Evolutionary conservation across 2,888 invertebrate species (phyloP).

Genomic region (Tiliacea aurago): DNA sequence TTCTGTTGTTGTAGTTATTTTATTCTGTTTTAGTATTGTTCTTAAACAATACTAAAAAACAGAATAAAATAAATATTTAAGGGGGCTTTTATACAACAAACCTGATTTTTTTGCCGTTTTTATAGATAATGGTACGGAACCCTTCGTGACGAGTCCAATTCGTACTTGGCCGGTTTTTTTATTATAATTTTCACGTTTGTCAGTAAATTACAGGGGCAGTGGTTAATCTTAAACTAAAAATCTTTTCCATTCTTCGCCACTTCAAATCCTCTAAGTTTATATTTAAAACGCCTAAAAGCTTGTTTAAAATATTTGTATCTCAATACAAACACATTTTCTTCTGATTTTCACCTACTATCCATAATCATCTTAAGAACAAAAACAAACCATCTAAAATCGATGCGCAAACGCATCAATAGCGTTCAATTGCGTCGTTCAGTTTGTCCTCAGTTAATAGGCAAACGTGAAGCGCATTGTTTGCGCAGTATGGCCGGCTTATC

Average conservation of each 20-base stretch:
- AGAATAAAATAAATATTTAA: too few species aligned
- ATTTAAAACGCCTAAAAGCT: neutral
- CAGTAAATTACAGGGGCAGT: neutral
- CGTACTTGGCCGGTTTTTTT: too few species aligned
- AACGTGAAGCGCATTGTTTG: slow-evolving; percentile 54
- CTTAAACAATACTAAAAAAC: too few species aligned
- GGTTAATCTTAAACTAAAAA: neutral
- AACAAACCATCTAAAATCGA: slow-evolving; percentile 7
- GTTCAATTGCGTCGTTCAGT: slow-evolving; percentile 37
- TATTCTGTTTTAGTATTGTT: too few species aligned
- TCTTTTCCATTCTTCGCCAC: neutral
- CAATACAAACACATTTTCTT: neutral
- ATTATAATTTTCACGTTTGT: neutral
- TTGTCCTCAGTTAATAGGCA: slow-evolving; percentile 51
- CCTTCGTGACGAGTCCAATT: too few species aligned
- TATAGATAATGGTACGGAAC: too few species aligned
- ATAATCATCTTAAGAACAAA: slow-evolving; percentile 2
- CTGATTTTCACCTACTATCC: neutral
- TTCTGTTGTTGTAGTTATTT: too few species aligned
- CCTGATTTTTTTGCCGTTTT: too few species aligned
- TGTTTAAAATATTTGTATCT: neutral
- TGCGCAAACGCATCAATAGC: slow-evolving; percentile 32
- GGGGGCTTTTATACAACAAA: too few species aligned
- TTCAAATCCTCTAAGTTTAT: neutral
- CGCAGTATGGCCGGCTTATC: slow-evolving; percentile 39